Evolutionary conservation across 2,888 invertebrate species (phyloP).

Genomic region (Colletes collaris): DNA sequence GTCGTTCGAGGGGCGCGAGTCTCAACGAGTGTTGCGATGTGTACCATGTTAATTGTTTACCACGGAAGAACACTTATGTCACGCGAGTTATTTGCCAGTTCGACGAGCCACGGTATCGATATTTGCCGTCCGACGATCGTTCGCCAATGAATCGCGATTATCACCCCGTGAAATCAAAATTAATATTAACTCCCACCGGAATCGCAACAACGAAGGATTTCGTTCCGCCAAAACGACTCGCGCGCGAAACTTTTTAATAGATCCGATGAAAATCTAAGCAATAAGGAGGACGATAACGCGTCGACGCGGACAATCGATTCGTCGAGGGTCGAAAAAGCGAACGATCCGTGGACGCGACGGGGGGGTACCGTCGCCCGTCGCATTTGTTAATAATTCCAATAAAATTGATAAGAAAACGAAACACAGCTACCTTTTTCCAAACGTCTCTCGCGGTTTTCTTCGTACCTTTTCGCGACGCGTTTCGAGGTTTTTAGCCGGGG

Average conservation of each 20-base stretch:
- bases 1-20: neutral
- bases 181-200: neutral
- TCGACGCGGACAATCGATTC: too few relatives aligned
- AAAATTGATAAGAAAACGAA: constrained; percentile 45
- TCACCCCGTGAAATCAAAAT: constrained; percentile 11
- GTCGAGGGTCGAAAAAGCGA: neutral
- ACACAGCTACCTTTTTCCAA: constrained; percentile 1
- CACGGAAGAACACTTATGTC: constrained; percentile 22
- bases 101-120: constrained; percentile 43
- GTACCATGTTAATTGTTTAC: constrained; percentile 48
- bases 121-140: constrained; percentile 12
- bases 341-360: constrained; percentile 9
- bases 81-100: constrained; percentile 47
- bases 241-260: neutral
- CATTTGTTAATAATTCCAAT: constrained; percentile 56
- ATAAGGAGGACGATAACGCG: neutral
- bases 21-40: constrained; percentile 34
- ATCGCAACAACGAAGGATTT: constrained; percentile 28
- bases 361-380: constrained; percentile 52
- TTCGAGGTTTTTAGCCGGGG: constrained; percentile 54
- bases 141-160: neutral
- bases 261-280: neutral
- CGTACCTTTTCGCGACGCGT: neutral
- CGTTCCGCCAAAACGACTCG: neutral
- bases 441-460: neutral